Conservation (phyloP, 1,140 invertebrate species). For the Amyelois transitella region DNA sequence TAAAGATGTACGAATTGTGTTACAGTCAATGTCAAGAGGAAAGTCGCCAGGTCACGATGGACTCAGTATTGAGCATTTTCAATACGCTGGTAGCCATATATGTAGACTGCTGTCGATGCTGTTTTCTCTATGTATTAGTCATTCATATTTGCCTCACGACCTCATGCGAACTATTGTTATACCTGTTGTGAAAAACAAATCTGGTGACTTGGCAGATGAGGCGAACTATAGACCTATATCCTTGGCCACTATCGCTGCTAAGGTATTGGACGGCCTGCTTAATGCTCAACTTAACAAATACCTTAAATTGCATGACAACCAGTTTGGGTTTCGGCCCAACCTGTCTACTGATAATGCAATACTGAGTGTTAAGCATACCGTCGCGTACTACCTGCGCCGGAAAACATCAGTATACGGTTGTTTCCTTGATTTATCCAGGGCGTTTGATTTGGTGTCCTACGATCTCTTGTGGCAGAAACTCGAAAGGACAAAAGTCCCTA, state of each 20-base stretch:
- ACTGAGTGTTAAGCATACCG: conserved; percentile 13
- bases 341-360: conserved; percentile 17
- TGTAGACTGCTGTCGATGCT: not conserved
- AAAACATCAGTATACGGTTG: conserved; percentile 6
- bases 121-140: conserved; percentile 1
- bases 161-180: not conserved
- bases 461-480: not conserved
- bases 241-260: conserved; percentile 11
- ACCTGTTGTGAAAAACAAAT: conserved; percentile 6
- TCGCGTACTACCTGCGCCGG: conserved; percentile 1
- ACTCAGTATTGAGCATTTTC: conserved; percentile 2
- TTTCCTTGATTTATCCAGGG: not conserved
- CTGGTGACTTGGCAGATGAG: conserved; percentile 1
- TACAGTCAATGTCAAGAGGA: not conserved
- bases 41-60: conserved; percentile 2
- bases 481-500: not conserved
- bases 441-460: not conserved
- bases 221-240: conserved; percentile 22
- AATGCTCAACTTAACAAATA: conserved; percentile 11
- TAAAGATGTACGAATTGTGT: not conserved
- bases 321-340: conserved; percentile 12
- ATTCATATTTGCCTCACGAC: not conserved
- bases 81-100: not conserved
- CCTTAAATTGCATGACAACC: conserved; percentile 9
- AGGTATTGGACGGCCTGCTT: conserved; percentile 20